Base-by-base conservation (phyloP, 1,140 invertebrate species). In the Heliconius congener region DNA sequence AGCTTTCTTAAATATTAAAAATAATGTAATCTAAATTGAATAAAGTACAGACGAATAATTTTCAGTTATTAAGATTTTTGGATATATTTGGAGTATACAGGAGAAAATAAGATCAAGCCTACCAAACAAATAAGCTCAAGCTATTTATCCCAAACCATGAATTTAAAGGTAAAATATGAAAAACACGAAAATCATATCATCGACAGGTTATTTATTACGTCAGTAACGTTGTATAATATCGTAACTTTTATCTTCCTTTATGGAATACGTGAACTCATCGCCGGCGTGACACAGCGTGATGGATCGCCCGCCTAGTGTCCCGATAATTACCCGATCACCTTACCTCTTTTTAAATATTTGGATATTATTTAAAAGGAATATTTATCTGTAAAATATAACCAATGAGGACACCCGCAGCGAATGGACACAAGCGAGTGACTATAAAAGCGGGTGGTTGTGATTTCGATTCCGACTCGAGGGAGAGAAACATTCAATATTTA, bases 261-360 rank as follows among this genome's bases (percentile, higher is more conserved):
- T 76, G 60, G 77, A 73, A 71, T 73, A 79, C 73, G 72, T 73
- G 60, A 52, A 34, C 74, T 74, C 74, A 57, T 75, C 76, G 71
- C 66, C 46, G 34, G 27, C 73, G 46, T 50, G 73, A 79, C 73
- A 42, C 30, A 73, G 11, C 78, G 19, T 71, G 74, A 79, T 79
- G 74, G 78, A 79, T 79, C 57, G 52, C 78, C 66, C 42, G 42
- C 42, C 30, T 34, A 37, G 42, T 34, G 19, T 60, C n/a, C 39
- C 77, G 34, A 72, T 79, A 76, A 79, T 79, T 79, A 76, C 46
- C 60, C 39, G 19, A 52, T 30, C 71, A 27, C n/a, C 77, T 74
- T 55, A 73, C 71, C 34, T 66, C 18, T 39, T n/a, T n/a, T 27
- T 57, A 50, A 76, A 76, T 76, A 76, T 76, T 76, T 70, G 27